Percentiles rank a stretch among this genome's conserved stretches.
Conservation (phyloP, 2,113 vertebrate genomes). For the Corythornis cristatus region DNA sequence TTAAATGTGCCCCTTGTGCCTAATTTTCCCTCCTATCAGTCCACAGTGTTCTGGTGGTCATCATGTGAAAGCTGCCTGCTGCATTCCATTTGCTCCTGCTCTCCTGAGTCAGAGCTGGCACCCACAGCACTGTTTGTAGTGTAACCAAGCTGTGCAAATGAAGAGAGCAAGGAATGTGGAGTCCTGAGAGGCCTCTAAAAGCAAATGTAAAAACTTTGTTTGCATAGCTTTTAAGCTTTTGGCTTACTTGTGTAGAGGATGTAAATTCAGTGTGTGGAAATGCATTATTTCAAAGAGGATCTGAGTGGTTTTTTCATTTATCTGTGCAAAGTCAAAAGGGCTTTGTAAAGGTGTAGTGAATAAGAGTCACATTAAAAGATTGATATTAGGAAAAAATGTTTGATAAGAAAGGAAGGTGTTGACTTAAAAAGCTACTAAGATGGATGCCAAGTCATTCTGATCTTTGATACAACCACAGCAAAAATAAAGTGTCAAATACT, state of each 20-base stretch:
- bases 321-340: background rate
- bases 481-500: background rate
- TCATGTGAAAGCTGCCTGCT: background rate
- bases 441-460: background rate
- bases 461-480: background rate
- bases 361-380: background rate
- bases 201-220: conserved; percentile 10
- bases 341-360: background rate
- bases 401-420: background rate
- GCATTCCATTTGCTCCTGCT: background rate
- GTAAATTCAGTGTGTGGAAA: conserved; percentile 36
- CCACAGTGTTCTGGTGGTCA: background rate
- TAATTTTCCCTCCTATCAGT: background rate
- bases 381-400: background rate
- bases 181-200: conserved; percentile 1
- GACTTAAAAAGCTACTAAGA: background rate
- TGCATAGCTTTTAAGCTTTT: background rate
- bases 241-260: background rate
- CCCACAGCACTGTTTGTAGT: background rate
- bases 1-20: background rate
- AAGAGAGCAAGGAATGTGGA: background rate
- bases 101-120: background rate
- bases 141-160: background rate
- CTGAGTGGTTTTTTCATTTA: background rate
- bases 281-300: background rate